Evolutionary conservation across 2,888 invertebrate species (phyloP), one percentile per base, ranked within the genome.

Genomic region (Branchipolynoe longqiensis): DNA sequence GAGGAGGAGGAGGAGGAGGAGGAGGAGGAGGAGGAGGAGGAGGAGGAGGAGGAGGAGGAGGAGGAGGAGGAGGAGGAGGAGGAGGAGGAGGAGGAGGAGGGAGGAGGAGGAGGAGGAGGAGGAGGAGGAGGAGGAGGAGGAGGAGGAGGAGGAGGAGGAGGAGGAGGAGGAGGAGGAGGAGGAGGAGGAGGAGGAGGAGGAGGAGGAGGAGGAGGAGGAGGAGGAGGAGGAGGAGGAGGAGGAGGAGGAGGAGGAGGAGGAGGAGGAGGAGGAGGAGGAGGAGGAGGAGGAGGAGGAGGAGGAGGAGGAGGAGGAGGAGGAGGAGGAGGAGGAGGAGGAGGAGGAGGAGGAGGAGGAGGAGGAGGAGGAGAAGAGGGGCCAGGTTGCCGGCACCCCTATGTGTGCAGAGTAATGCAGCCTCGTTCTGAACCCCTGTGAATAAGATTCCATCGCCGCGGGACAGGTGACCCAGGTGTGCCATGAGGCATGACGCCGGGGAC

Each of bases 1-100:
- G 54, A 54, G 54, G 54, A 54, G 54, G 54, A 54, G 54, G 54
- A 54, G 54, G 54, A 54, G 54, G 54, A 54, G 54, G 54, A 54
- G 54, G 54, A 54, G 54, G 54, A 54, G 54, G 54, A 54, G 54
- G 54, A 54, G 54, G 54, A 54, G 54, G 54, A 54, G 54, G 54
- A 54, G 54, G 54, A 54, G 54, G 54, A 54, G 54, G 54, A 54
- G 54, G 54, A 54, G 54, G 54, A 54, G 54, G 54, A 54, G 54
- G 54, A 54, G 54, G 54, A 54, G 54, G 54, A 54, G 54, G 54
- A 54, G 54, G 54, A 54, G 54, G 54, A 54, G 54, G 54, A 54
- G 54, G 54, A 54, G 54, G 54, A 54, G 54, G 54, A 54, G 54
- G 54, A 54, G 54, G 54, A 54, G 54, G 54, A 54, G 54, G 54